These are phyloP conservation scores for Lasius fuliginosus DNA, from an alignment of 2,888 invertebrate genomes.

Conservation along the genomic window DNA sequence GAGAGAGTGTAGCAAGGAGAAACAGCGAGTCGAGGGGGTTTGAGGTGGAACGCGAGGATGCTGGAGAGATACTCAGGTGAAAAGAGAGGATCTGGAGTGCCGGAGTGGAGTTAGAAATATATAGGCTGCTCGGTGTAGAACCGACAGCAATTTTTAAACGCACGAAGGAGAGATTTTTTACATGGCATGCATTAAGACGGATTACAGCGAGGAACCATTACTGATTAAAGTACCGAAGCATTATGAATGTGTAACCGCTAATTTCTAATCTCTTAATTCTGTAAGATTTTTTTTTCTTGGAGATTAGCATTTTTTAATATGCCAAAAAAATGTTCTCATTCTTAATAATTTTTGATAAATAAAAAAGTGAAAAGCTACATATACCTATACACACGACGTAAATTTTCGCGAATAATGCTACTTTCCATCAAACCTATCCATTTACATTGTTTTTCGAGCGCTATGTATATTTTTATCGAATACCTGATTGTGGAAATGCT, in stretches of 20 bases:
- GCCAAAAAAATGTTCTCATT: not conserved
- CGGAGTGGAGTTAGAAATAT: constrained; percentile 53
- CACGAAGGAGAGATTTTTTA: constrained; percentile 41
- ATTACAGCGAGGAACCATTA: not conserved
- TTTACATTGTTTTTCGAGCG: not conserved
- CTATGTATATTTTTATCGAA: constrained; percentile 29
- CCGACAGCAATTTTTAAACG: constrained; percentile 48
- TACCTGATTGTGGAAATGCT: not conserved
- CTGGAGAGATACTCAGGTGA: constrained; percentile 55
- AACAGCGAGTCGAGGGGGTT: constrained; percentile 34
- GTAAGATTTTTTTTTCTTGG: not conserved
- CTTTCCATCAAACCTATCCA: not conserved
- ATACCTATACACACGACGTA: not conserved
- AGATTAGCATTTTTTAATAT: not conserved
- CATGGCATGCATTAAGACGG: constrained; percentile 43
- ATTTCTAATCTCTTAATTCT: not conserved
- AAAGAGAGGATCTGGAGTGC: constrained; percentile 46
- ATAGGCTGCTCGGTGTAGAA: constrained; percentile 48
- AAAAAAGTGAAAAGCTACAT: not conserved
- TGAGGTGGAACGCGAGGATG: constrained; percentile 29
- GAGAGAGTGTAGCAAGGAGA: constrained; percentile 33
- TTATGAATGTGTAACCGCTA: not conserved
- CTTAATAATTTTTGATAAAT: not conserved
- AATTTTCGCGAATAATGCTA: not conserved
- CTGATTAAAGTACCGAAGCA: constrained; percentile 31